Percentiles rank a stretch among this genome's conserved stretches.
phyloP scores from a whole-genome alignment of 1,140 invertebrate species.

The Neotoxoptera formosana region DNA sequence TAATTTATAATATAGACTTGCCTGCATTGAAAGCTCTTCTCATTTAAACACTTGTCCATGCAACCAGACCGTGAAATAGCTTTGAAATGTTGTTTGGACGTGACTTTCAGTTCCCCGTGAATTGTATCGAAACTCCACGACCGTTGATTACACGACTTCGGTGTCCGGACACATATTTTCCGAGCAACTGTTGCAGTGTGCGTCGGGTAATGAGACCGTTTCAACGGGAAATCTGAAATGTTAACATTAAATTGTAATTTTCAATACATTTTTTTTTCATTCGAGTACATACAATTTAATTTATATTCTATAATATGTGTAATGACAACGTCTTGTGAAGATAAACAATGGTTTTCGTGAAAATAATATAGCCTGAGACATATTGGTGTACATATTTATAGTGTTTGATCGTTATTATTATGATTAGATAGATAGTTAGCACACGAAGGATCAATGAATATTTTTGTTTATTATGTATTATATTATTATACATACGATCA shows the following conservation, averaged over 20 bases:
- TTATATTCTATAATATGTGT: neutral
- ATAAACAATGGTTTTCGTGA: neutral
- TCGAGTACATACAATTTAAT: neutral
- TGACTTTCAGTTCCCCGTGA: constrained; percentile 44
- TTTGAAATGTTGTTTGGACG: constrained; percentile 18
- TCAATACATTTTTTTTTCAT: neutral
- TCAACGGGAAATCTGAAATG: constrained; percentile 47
- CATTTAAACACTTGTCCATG: constrained; percentile 47
- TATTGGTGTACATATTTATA: too few relatives aligned
- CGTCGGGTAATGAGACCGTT: constrained; percentile 26
- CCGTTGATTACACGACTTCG: constrained; percentile 19
- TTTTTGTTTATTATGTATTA: too few relatives aligned
- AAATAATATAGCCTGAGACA: too few relatives aligned
- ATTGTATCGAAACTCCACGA: constrained; percentile 48
- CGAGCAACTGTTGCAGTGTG: constrained; percentile 30
- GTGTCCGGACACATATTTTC: constrained; percentile 40
- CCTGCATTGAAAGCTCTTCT: constrained; percentile 48
- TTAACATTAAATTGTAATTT: neutral
- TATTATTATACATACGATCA: too few relatives aligned
- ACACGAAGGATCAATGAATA: too few relatives aligned
- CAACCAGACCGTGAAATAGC: neutral
- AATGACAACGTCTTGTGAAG: neutral
- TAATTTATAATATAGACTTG: neutral
- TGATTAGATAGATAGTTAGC: too few relatives aligned
- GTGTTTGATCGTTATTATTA: too few relatives aligned